Base-by-base conservation (phyloP, 2,888 invertebrate species). In the Cataglyphis albicans region DNA sequence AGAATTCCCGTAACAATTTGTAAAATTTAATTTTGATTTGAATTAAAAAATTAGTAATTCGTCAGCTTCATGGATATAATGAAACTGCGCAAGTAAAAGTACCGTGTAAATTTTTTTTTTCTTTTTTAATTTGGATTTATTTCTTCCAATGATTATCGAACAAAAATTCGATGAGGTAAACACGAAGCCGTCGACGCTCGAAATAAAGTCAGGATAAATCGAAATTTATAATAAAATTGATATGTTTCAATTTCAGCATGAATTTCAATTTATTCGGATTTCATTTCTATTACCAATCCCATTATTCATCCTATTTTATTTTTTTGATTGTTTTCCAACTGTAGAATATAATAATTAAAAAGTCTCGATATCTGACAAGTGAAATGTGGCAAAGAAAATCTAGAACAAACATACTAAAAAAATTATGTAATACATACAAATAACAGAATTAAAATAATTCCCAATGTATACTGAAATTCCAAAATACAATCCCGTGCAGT, bases 201-300 rank as follows among this genome's bases (percentile, higher is more conserved):
- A 57, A 72, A 57, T 9, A 15, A 74, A 76, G 15, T 29, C 12
- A 21, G 15, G 9, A 55, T 55, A 67, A 76, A 67, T 67, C 35
- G 6, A 65, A 67, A 76, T 67, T 55, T 55, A 15, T 65, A 35
- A 65, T 38, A n/a, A 76, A 76, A 67, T 55, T 75, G 75, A 4
- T 1, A n/a, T 4, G n/a, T 67, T 55, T 76, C 67, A 67, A 55
- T 76, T 9, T 48, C 44, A 67, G 10, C n/a, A 55, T 67, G 3
- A 67, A 76, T 55, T 76, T 67, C 76, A 38, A 76, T 76, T 76
- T 76, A 76, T 67, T 67, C 67, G 12, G 21, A 67, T 38, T 76
- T 67, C 15, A 76, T n/a, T 67, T 76, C 55, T 55, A 65, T 76
- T 76, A 76, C 3, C 41, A 35, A 64, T 55, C 65, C 38, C 38